Evolutionary conservation across 2,888 invertebrate species (phyloP).

Genomic region (Nomada fucata): DNA sequence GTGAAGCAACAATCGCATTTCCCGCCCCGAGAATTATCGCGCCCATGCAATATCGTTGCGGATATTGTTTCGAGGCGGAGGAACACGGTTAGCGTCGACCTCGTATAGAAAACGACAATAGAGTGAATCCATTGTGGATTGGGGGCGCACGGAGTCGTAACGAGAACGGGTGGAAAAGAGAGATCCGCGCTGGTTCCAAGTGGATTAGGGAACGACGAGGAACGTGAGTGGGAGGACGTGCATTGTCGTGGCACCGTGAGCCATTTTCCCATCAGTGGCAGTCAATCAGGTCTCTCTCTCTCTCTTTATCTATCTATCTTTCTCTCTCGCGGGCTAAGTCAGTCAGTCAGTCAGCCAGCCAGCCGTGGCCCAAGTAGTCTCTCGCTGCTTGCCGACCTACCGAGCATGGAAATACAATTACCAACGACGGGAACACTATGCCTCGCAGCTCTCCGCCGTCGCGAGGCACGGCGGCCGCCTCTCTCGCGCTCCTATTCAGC

Average conservation of each 20-base stretch:
- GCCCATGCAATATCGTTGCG: conserved; percentile 82
- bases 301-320: conserved; percentile 18
- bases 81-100: conserved; percentile 45
- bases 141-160: not conserved
- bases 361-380: conserved; percentile 61
- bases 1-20: conserved; percentile 81
- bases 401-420: conserved; percentile 84
- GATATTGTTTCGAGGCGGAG: conserved; percentile 82
- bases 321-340: conserved; percentile 36
- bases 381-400: conserved; percentile 65
- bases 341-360: conserved; percentile 67
- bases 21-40: conserved; percentile 80
- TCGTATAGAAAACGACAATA: conserved; percentile 59
- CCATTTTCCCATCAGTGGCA: conserved; percentile 68
- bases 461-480: conserved; percentile 44
- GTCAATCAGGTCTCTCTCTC: conserved; percentile 66
- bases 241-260: conserved; percentile 60
- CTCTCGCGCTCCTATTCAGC: conserved; percentile 38
- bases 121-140: conserved; percentile 47
- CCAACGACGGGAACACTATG: conserved; percentile 72
- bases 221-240: conserved; percentile 49
- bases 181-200: conserved; percentile 2
- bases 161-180: conserved; percentile 15
- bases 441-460: conserved; percentile 66
- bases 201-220: conserved; percentile 11